phyloP scores from a whole-genome alignment of 2,888 invertebrate species.

The Chymomyza amoena region DNA sequence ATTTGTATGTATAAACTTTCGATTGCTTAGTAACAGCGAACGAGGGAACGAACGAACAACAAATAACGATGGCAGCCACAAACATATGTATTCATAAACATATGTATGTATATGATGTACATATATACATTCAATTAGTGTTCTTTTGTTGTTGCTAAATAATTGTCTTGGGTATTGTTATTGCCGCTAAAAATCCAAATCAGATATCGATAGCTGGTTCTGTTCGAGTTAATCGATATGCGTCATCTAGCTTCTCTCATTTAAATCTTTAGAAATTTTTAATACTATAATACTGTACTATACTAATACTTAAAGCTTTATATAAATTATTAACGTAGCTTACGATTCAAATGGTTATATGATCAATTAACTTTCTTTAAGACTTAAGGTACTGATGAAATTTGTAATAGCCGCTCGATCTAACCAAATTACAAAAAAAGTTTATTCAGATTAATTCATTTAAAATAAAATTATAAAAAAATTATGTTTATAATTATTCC shows the following conservation, averaged over 20 bases:
- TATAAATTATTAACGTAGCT: no score
- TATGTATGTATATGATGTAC: not conserved
- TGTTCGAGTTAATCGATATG: not conserved
- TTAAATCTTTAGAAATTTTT: no score
- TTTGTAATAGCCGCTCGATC: no score
- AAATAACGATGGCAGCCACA: not conserved
- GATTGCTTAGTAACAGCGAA: not conserved
- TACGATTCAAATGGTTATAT: no score
- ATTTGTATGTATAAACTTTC: not conserved
- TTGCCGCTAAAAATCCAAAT: not conserved
- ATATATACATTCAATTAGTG: not conserved
- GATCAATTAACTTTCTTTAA: no score
- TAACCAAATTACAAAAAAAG: no score
- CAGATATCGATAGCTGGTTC: not conserved
- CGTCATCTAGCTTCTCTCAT: not conserved
- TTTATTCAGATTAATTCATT: no score
- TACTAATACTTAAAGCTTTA: no score
- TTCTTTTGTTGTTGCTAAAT: not conserved
- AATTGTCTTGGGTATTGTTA: not conserved
- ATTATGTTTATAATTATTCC: no score
- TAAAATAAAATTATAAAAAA: no score
- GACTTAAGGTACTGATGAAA: no score
- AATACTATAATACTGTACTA: no score
- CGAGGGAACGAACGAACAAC: not conserved
- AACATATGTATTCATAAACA: not conserved